phyloP scores from a whole-genome alignment of 2,113 vertebrate species.

The Balaeniceps rex region DNA sequence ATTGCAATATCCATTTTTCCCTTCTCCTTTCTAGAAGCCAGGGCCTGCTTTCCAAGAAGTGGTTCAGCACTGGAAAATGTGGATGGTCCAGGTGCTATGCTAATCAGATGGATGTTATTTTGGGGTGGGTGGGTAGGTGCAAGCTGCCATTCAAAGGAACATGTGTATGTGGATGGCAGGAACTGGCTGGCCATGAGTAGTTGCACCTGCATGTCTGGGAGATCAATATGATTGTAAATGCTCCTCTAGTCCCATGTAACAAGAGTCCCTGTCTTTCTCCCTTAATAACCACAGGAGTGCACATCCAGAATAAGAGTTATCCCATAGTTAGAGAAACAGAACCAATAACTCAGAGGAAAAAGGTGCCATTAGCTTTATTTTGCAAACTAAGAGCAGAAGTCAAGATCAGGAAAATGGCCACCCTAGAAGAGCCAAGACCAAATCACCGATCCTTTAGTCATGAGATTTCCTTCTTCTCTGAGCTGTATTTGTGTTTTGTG shows the following conservation, averaged over 20 bases:
- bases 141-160: conserved; percentile 44
- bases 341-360: background rate
- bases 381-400: background rate
- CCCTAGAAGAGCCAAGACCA: background rate
- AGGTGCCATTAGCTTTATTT: background rate
- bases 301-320: background rate
- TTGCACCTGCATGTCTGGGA: conserved; percentile 55
- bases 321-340: background rate
- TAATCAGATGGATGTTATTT: conserved; percentile 56
- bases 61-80: conserved; percentile 24
- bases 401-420: background rate
- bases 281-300: background rate
- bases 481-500: background rate
- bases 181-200: conserved; percentile 53
- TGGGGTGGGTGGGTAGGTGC: conserved; percentile 45
- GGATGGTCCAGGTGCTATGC: conserved; percentile 58
- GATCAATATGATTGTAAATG: conserved; percentile 42
- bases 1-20: background rate
- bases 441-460: background rate
- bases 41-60: conserved; percentile 28
- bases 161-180: conserved; percentile 48
- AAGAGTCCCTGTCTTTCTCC: background rate
- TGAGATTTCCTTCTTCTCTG: background rate
- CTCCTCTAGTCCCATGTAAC: background rate
- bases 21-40: background rate